Evolutionary conservation across 2,797 vertebrate species (phyloP), one percentile per base, ranked within the genome.

Genomic region (Tragelaphus oryx): DNA sequence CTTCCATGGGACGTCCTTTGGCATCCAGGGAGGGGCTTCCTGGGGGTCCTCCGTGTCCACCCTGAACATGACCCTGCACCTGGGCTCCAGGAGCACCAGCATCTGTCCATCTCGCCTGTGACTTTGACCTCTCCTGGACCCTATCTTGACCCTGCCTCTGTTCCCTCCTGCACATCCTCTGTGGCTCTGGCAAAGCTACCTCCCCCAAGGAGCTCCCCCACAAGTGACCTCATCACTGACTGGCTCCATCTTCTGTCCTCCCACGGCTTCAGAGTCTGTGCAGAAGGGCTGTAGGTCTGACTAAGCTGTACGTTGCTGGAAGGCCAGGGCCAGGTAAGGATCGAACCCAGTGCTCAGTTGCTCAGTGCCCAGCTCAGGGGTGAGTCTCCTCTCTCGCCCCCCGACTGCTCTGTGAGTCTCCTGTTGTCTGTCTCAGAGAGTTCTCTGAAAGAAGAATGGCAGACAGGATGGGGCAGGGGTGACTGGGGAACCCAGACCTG

Each of bases 171-270:
- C 2, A 0, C n/a, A 54, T 62, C 65, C n/a, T 13, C 24, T 30
- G 4, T 46, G n/a, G 52, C 16, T 24, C 62, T 1, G 0, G 14
- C 74, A 3, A 22, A 60, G 89, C 48, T 44, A 0, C 76, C 59
- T 87, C 76, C 88, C 68, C 83, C 93, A 30, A 65, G 82, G 17
- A 86, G 75, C 78, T 9, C 54, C 87, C 46, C 4, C 11, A 0
- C 11, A 0, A 3, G 17, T 20, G 93, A 26, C 33, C 33, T 48
- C 22, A 0, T 37, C 30, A 0, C 1, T 28, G 55, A 50, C 8
- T 4, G 59, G 17, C 55, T 33, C 5, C 0, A 0, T 33, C 9
- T 57, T 55, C 54, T 54, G n/a, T 6, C 26, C 33, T 26, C 13
- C 28, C 2, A 0, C 4, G 13, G 54, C 46, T 6, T 44, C 41